Conservation (phyloP, 2,888 invertebrate genomes). For the Eucera pruinosa region DNA sequence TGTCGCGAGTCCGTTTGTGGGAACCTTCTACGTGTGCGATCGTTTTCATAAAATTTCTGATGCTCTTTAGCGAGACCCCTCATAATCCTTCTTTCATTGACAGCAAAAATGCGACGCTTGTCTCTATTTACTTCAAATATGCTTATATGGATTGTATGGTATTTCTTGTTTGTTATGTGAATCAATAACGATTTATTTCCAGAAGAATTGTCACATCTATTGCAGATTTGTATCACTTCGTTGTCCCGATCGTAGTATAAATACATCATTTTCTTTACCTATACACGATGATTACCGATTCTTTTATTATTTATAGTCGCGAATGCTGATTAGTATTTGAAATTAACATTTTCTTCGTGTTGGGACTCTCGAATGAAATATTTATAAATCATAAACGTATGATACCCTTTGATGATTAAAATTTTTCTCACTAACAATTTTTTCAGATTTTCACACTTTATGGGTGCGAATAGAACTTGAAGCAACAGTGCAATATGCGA, state of each 20-base stretch:
- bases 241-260: background rate
- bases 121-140: background rate
- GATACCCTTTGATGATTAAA: background rate
- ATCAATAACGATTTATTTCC: background rate
- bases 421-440: background rate
- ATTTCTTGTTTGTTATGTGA: background rate
- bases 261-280: background rate
- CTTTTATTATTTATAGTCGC: background rate
- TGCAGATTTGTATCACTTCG: background rate
- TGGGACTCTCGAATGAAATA: too few relatives aligned
- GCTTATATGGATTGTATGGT: background rate
- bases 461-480: conserved; percentile 8
- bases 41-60: conserved; percentile 10
- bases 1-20: conserved; percentile 6
- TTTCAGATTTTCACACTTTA: background rate
- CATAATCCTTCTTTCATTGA: background rate
- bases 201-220: background rate
- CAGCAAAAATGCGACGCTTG: background rate
- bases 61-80: background rate
- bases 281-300: background rate
- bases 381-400: too few relatives aligned
- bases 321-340: background rate
- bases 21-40: background rate
- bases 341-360: background rate
- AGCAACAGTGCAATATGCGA: too few relatives aligned